Conservation (phyloP, 92 coral and sea anemone species). For the Hydrozoanthus gracilis region DNA sequence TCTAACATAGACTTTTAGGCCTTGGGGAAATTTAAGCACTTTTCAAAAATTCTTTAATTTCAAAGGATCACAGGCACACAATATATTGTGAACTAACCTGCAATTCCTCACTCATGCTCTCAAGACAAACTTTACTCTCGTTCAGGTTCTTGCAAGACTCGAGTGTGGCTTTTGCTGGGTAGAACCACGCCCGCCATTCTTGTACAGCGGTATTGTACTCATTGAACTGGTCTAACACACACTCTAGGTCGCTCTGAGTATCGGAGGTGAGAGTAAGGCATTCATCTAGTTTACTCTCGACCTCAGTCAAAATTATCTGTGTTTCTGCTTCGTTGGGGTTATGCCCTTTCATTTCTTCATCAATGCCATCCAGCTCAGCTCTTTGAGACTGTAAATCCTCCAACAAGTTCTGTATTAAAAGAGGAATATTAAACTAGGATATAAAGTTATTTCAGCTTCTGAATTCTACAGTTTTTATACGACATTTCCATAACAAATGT, state of each 20-base stretch:
- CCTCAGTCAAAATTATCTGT: slow-evolving; percentile 60
- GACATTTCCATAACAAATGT: no score
- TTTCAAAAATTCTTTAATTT: no score
- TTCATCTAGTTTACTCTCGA: slow-evolving; percentile 67
- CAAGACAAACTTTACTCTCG: slow-evolving; percentile 69
- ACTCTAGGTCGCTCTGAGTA: slow-evolving; percentile 77
- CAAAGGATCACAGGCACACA: no score
- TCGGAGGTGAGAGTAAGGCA: slow-evolving; percentile 70
- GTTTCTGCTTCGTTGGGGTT: slow-evolving; percentile 56
- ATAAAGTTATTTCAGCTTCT: no score
- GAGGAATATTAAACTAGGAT: neutral
- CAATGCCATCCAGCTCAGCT: slow-evolving; percentile 68
- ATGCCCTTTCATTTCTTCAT: slow-evolving; percentile 71
- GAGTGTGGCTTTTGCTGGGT: slow-evolving; percentile 86
- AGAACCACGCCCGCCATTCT: slow-evolving; percentile 97
- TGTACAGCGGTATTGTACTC: slow-evolving; percentile 84
- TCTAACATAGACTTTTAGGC: no score
- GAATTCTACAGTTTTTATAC: no score
- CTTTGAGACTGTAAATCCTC: slow-evolving; percentile 68
- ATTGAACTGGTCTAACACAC: slow-evolving; percentile 83
- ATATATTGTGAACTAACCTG: slow-evolving; percentile 54
- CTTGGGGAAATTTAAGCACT: no score
- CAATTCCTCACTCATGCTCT: slow-evolving; percentile 74
- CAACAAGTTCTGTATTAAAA: slow-evolving; percentile 56
- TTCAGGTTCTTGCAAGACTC: slow-evolving; percentile 73